Evolutionary conservation across 1,140 invertebrate genomes (phyloP), one percentile per base, ranked within the genome.

Genomic region (Cherax quadricarinatus): DNA sequence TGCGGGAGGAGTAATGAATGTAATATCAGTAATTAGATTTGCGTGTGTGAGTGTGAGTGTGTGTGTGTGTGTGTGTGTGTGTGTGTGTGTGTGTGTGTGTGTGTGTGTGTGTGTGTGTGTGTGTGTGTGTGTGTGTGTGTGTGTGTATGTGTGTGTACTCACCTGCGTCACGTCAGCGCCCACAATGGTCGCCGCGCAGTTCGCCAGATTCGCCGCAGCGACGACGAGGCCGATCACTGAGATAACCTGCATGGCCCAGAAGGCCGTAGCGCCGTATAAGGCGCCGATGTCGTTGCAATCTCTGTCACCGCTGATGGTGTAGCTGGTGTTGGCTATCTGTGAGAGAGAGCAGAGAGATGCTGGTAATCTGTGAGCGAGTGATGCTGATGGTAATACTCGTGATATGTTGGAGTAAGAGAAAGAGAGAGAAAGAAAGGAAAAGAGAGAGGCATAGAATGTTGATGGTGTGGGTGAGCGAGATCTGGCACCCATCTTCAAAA

Each of bases 201-300:
- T 82, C 7, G 60, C 62, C 21, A 93, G 49, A 49, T 62, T 41
- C 7, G 75, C 53, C 9, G 92, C n/a, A 48, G 89, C 21, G 12
- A 93, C n/a, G 21, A 92, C 62, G 73, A 93, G 86, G 18, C 93
- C 93, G 0, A 87, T 21, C 16, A 93, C 21, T n/a, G 89, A 92
- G 70, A 92, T 81, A 3, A 18, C 86, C 66, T 89, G 53, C 90
- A 93, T 92, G 48, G 62, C 66, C 93, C 93, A 93, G 49, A 92
- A 92, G 21, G 90, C 70, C 21, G 85, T 86, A 18, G 93, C 81
- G 49, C 93, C 90, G 81, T 92, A 89, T 5, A 81, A 81, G 14
- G 93, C 90, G 1, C 93, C 82, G 6, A 83, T 49, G 18, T 92
- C 90, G 48, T 93, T 83, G 66, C 93, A 93, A 16, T 57, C 79